Percentiles rank a stretch among this genome's conserved stretches.
Conservation (phyloP, 1,140 invertebrate genomes). For the Heliconius hewitsoni region DNA sequence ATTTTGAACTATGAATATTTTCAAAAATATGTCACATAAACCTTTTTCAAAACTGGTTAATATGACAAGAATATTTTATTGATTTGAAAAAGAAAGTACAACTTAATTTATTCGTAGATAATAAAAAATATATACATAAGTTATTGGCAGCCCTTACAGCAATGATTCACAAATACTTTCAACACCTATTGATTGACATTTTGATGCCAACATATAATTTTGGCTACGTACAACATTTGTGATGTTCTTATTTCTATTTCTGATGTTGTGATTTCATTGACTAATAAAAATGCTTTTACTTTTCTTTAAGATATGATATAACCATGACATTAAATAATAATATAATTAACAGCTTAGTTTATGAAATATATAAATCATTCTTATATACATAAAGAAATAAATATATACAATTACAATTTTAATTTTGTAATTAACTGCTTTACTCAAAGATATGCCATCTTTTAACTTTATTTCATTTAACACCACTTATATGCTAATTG, state of each 20-base stretch:
- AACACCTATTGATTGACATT: conserved; percentile 17
- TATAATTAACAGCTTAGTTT: neutral
- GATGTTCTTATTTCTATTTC: conserved; percentile 55
- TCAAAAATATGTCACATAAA: neutral
- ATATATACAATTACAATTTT: neutral
- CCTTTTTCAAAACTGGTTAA: conserved; percentile 31
- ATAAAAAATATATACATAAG: neutral
- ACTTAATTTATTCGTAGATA: neutral
- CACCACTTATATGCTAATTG: neutral
- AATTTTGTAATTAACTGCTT: neutral
- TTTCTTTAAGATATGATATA: conserved; percentile 2
- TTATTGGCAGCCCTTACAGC: neutral
- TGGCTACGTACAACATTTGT: conserved; percentile 50
- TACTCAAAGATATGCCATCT: neutral
- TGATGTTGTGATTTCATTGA: conserved; percentile 21
- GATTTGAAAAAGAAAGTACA: no score
- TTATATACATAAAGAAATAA: neutral
- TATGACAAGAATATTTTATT: neutral
- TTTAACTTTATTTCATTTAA: neutral
- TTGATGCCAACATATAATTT: conserved; percentile 58
- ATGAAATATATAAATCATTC: neutral
- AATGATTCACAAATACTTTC: neutral
- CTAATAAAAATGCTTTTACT: conserved; percentile 21
- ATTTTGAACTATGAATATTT: neutral
- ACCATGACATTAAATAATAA: conserved; percentile 3